Conservation (phyloP, 2,888 invertebrate species). For the Linnaemya vulpina region DNA sequence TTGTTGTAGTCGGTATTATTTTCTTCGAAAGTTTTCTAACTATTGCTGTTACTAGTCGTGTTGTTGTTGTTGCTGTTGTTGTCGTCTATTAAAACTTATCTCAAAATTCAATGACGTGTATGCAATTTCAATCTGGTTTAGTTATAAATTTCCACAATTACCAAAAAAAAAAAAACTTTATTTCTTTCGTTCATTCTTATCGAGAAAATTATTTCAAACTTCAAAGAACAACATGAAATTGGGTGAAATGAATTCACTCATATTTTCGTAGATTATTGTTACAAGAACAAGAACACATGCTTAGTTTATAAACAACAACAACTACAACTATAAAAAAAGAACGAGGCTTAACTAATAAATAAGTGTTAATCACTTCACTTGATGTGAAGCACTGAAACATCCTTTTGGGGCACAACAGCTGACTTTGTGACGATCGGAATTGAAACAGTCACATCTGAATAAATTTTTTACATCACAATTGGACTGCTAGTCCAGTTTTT, state of each 20-base stretch:
- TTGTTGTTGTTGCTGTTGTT: slow-evolving; percentile 13
- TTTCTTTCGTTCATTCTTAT: slow-evolving; percentile 16
- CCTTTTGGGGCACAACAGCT: too few species aligned
- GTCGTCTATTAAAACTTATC: slow-evolving; percentile 10
- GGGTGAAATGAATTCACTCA: slow-evolving; percentile 38
- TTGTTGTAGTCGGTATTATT: slow-evolving; percentile 14
- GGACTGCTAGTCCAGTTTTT: too few species aligned
- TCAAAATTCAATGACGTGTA: slow-evolving; percentile 57
- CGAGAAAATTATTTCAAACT: slow-evolving; percentile 34
- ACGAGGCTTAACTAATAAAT: background rate
- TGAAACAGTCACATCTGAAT: too few species aligned
- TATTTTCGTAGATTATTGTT: background rate
- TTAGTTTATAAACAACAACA: background rate
- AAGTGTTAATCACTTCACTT: background rate
- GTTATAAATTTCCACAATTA: slow-evolving; percentile 52
- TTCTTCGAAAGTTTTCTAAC: background rate
- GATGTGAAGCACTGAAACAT: too few species aligned
- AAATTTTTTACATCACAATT: too few species aligned
- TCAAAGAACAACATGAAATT: slow-evolving; percentile 41
- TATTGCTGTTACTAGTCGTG: background rate
- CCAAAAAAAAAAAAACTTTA: slow-evolving; percentile 50
- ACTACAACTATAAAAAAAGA: too few species aligned
- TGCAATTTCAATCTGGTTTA: slow-evolving; percentile 62
- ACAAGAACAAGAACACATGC: background rate
- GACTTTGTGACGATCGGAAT: too few species aligned